These are phyloP conservation scores for Sebastes flavidus DNA, from an alignment of 2,797 vertebrate genomes.

Conservation along the genomic window DNA sequence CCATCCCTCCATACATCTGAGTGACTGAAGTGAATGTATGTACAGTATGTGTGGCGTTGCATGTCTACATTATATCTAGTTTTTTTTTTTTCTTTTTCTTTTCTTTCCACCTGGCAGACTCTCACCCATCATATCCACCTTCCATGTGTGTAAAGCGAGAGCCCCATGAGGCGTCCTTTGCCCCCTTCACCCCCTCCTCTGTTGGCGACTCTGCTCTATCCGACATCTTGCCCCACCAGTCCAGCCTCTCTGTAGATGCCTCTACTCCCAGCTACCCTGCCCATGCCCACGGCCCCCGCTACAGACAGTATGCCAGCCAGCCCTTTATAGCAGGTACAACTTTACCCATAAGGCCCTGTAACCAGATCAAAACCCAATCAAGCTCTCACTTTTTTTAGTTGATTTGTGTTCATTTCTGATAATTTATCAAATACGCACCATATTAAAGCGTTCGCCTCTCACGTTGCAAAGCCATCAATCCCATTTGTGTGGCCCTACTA, in stretches of 20 bases:
- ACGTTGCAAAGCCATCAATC: constrained; percentile 18
- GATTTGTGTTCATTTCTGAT: constrained; percentile 17
- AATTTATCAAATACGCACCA: constrained; percentile 1
- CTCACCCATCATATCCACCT: constrained; percentile 87
- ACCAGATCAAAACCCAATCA: constrained; percentile 17
- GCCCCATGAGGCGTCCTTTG: constrained; percentile 93
- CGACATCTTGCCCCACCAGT: constrained; percentile 91
- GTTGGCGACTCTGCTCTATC: constrained; percentile 81
- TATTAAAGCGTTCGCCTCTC: constrained; percentile 21
- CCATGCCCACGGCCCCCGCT: constrained; percentile 88
- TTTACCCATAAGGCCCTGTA: constrained; percentile 42
- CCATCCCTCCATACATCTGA: constrained; percentile 49
- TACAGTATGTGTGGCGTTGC: constrained; percentile 55
- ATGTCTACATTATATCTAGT: constrained; percentile 64
- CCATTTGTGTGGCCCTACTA: constrained; percentile 40
- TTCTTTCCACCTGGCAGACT: constrained; percentile 79
- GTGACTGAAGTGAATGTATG: constrained; percentile 55
- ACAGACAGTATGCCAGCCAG: constrained; percentile 90
- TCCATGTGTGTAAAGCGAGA: constrained; percentile 92
- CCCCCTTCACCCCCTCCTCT: constrained; percentile 91
- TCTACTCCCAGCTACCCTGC: constrained; percentile 88
- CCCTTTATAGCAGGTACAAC: constrained; percentile 90
- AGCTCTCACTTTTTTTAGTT: constrained; percentile 8
- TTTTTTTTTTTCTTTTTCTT: constrained; percentile 42
- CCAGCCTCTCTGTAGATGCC: constrained; percentile 90